These are phyloP conservation scores for Mamestra configurata DNA, from an alignment of 1,140 invertebrate genomes.

Conservation along the genomic window DNA sequence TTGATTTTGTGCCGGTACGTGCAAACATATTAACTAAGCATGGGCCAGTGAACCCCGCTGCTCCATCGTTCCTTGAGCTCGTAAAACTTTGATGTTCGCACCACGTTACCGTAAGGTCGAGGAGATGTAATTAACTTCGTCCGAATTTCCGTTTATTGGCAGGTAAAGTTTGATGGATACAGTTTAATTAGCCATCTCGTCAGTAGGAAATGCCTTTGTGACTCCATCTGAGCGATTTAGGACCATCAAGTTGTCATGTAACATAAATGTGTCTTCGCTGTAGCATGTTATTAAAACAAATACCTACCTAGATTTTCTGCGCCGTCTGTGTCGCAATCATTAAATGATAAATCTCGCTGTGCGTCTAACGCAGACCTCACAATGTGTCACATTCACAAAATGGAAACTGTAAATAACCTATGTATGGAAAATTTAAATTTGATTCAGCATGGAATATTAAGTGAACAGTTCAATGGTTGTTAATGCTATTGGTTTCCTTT, in stretches of 20 bases:
- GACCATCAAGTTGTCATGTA: slow-evolving; percentile 4
- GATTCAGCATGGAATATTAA: slow-evolving; percentile 22
- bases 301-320: slow-evolving; percentile 70
- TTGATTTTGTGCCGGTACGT: slow-evolving; percentile 81
- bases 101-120: slow-evolving; percentile 40
- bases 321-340: slow-evolving; percentile 65
- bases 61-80: slow-evolving; percentile 64
- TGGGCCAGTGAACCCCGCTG: slow-evolving; percentile 69
- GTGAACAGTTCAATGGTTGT: slow-evolving; percentile 23
- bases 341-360: slow-evolving; percentile 75
- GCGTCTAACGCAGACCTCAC: slow-evolving; percentile 54
- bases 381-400: slow-evolving; percentile 58
- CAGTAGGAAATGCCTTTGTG: background rate
- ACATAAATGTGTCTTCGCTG: slow-evolving; percentile 60
- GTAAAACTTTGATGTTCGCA: slow-evolving; percentile 59
- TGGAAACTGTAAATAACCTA: slow-evolving; percentile 39
- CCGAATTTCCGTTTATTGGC: slow-evolving; percentile 49
- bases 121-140: slow-evolving; percentile 45
- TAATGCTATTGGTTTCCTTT: slow-evolving; percentile 27
- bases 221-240: slow-evolving; percentile 1
- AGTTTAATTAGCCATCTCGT: slow-evolving; percentile 39
- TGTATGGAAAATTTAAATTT: slow-evolving; percentile 34
- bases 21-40: slow-evolving; percentile 77
- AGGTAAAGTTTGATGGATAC: slow-evolving; percentile 49
- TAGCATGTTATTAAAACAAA: slow-evolving; percentile 79